A percentile compares a stretch with the other conserved stretches of the same genome.
phyloP scores from a whole-genome alignment of 2,797 vertebrate species.

The Podarcis lilfordi region DNA sequence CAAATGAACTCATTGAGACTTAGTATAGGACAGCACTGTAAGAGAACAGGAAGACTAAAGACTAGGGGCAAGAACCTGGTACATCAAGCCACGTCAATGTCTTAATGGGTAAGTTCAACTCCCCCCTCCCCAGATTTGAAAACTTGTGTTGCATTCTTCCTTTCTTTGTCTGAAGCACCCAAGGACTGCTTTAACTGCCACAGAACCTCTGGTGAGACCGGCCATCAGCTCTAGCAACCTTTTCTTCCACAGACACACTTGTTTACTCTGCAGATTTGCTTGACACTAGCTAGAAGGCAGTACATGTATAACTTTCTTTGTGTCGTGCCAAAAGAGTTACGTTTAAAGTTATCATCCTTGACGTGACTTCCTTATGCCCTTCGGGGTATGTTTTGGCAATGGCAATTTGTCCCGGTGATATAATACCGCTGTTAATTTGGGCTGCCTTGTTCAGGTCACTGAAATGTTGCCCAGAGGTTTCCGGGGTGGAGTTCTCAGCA shows the following conservation, averaged over 20 bases:
- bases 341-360: background rate
- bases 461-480: background rate
- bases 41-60: too few relatives aligned
- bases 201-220: too few relatives aligned
- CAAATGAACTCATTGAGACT: too few relatives aligned
- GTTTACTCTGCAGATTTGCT: background rate
- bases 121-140: too few relatives aligned
- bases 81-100: too few relatives aligned
- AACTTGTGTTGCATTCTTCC: too few relatives aligned
- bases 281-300: background rate
- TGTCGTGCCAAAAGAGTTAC: background rate
- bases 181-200: too few relatives aligned
- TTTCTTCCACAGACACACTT: background rate
- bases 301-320: background rate
- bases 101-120: too few relatives aligned
- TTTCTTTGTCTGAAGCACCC: too few relatives aligned
- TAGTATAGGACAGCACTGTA: too few relatives aligned
- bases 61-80: too few relatives aligned
- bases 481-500: background rate
- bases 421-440: slow-evolving; percentile 2
- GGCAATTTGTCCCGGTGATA: slow-evolving; percentile 6
- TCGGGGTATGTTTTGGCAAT: slow-evolving; percentile 36
- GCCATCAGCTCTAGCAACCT: background rate
- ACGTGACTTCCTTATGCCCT: slow-evolving; percentile 26
- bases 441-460: slow-evolving; percentile 25